A percentile compares a stretch with the other conserved stretches of the same genome.
Evolutionary conservation across 2,113 vertebrate species (phyloP).

Genomic region (Elanoides forficatus): DNA sequence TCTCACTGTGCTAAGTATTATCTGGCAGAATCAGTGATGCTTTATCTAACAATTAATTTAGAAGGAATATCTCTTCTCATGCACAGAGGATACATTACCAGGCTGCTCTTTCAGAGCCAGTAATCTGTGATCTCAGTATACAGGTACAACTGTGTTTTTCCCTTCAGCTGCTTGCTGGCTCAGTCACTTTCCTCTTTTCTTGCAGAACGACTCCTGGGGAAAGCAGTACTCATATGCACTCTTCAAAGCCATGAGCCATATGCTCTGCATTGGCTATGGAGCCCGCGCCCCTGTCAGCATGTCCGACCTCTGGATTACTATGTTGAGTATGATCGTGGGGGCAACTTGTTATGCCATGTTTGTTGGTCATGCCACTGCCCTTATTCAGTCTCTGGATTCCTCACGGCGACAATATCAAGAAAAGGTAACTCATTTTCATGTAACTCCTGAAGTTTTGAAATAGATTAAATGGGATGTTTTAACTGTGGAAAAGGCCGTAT

Average conservation of each 20-base stretch:
- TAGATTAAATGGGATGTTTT: not conserved
- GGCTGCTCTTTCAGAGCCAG: constrained; percentile 24
- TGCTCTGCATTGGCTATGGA: constrained; percentile 98
- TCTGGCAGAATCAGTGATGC: not conserved
- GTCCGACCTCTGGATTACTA: constrained; percentile 99
- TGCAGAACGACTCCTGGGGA: constrained; percentile 97
- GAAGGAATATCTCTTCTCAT: not conserved
- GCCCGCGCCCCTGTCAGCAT: constrained; percentile 96
- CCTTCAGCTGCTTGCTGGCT: not conserved
- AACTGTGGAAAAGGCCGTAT: not conserved
- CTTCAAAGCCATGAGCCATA: constrained; percentile 99
- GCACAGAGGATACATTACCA: constrained; percentile 31
- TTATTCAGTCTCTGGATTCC: constrained; percentile 97
- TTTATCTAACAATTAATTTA: constrained; percentile 9
- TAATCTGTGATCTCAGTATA: not conserved
- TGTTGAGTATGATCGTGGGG: constrained; percentile 98
- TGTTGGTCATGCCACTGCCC: constrained; percentile 94
- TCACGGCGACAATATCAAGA: constrained; percentile 96
- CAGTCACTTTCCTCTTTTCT: constrained; percentile 36
- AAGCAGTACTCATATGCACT: constrained; percentile 98
- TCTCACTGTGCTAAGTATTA: not conserved
- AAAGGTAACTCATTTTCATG: constrained; percentile 81
- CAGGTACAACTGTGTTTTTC: not conserved
- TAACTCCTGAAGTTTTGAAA: not conserved
- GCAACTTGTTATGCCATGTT: constrained; percentile 99